A percentile compares a stretch with the other conserved stretches of the same genome.
Evolutionary conservation across 2,888 invertebrate species (phyloP).

Genomic region (Oscheius myriophilus): DNA sequence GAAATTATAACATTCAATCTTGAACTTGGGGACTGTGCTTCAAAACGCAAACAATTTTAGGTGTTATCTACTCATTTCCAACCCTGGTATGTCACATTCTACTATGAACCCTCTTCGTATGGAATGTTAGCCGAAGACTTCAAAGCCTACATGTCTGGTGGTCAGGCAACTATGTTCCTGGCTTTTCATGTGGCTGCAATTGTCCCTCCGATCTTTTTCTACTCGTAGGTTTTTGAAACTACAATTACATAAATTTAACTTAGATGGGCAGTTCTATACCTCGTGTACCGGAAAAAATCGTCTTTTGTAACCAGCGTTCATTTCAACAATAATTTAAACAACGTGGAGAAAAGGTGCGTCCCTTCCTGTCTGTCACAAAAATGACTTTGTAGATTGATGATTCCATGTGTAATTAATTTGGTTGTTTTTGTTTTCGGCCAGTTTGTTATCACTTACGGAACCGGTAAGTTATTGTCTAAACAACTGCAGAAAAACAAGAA

Average conservation of each 20-base stretch:
- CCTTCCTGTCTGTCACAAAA: background rate
- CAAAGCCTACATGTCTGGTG: conserved; percentile 51
- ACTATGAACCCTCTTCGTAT: conserved; percentile 65
- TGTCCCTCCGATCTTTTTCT: conserved; percentile 64
- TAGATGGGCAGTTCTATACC: conserved; percentile 16
- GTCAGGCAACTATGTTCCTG: conserved; percentile 51
- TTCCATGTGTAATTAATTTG: conserved; percentile 67
- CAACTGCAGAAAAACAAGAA: background rate
- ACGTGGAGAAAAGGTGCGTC: conserved; percentile 35
- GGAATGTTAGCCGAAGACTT: conserved; percentile 67
- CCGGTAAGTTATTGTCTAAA: conserved; percentile 35
- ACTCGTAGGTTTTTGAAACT: conserved; percentile 46
- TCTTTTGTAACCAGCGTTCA: conserved; percentile 13
- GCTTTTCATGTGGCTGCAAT: conserved; percentile 63
- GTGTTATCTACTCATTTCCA: conserved; percentile 67
- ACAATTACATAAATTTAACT: background rate
- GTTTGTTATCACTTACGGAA: conserved; percentile 66
- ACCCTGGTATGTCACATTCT: conserved; percentile 68
- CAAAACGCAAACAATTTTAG: conserved; percentile 38
- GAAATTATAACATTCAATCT: no score
- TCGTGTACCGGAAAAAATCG: conserved; percentile 17
- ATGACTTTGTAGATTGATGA: conserved; percentile 46
- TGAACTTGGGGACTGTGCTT: no score
- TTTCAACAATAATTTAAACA: conserved; percentile 24
- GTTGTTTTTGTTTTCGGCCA: conserved; percentile 66